These are phyloP conservation scores for Apodemus sylvaticus DNA, from an alignment of 2,113 vertebrate genomes.

Conservation along the genomic window DNA sequence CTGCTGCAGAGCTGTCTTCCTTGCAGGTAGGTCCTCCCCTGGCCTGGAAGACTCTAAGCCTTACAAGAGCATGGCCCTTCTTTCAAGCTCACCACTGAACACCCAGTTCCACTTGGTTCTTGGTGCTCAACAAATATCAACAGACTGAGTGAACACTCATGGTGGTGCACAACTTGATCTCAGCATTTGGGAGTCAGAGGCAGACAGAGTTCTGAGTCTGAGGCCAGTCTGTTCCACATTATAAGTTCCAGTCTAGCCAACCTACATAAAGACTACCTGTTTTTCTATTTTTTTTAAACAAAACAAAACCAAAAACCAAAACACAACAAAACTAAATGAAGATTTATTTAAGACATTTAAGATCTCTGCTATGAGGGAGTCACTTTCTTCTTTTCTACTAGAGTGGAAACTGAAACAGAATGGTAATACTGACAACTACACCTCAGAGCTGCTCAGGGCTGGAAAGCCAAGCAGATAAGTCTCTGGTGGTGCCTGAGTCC, in stretches of 20 bases:
- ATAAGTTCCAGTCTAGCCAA: not conserved
- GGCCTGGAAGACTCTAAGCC: not conserved
- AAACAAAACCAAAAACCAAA: not conserved
- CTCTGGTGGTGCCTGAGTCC: not conserved
- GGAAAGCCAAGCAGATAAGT: not conserved
- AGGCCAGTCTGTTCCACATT: not conserved
- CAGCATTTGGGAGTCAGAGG: not conserved
- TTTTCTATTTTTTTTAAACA: not conserved
- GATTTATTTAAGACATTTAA: slow-evolving; percentile 1
- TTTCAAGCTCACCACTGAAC: not conserved
- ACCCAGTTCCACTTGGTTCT: not conserved
- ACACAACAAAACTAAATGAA: not conserved
- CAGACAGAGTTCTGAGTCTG: not conserved
- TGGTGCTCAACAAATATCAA: not conserved
- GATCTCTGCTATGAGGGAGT: not conserved
- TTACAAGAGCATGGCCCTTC: not conserved
- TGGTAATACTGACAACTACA: not conserved
- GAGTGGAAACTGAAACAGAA: not conserved
- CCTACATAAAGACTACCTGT: not conserved
- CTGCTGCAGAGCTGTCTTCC: not conserved
- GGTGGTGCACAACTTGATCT: not conserved
- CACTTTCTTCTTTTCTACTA: not conserved
- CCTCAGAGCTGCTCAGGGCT: not conserved
- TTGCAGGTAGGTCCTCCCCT: not conserved
- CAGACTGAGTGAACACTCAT: not conserved